Evolutionary conservation across 30 jellyfish, hydroid and myxozoan genomes (phyloP), one percentile per base, ranked within the genome.

Genomic region (Aurelia coerulea): DNA sequence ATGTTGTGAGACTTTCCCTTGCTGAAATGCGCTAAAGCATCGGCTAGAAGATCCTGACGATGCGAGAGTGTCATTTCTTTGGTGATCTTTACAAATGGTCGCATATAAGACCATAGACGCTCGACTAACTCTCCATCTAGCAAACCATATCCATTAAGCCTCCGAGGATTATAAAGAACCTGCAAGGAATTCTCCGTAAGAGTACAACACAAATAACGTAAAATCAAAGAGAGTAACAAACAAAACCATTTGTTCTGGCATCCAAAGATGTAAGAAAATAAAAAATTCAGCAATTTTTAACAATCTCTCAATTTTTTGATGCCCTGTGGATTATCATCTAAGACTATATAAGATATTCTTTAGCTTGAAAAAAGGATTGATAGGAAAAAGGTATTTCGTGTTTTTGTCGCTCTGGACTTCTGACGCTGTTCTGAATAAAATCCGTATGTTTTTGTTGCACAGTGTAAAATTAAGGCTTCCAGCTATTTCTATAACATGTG

Each of bases 101-200:
- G 81, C 53, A 75, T 35, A 75, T 75, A 75, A n/a, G 86, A 75
- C 86, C 86, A 75, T 6, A 75, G 77, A 19, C 86, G 79, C 73
- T 78, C 89, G 65, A 78, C 65, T 60, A 63, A 49, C 68, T 78
- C 89, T 18, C 89, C 89, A 64, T 78, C 89, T 64, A 78, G 53
- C 65, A 78, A 49, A 34, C 89, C 89, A 78, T 58, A 19, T 17
- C 50, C 65, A 41, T 78, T 62, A 29, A 78, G 42, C 29, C 42
- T 52, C 41, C 88, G 81, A n/a, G 72, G 80, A 69, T 69, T 70
- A 56, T 70, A 70, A 29, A 29, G 39, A 70, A 70, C 46, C 81
- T 70, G 64, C 65, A 70, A 70, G 46, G 46, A 29, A 70, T 10
- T 70, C 37, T 29, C 67, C 35, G 32, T 7, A 31, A 31, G 32